These are phyloP conservation scores for Lycaena phlaeas DNA, from an alignment of 2,888 invertebrate species.

Conservation along the genomic window DNA sequence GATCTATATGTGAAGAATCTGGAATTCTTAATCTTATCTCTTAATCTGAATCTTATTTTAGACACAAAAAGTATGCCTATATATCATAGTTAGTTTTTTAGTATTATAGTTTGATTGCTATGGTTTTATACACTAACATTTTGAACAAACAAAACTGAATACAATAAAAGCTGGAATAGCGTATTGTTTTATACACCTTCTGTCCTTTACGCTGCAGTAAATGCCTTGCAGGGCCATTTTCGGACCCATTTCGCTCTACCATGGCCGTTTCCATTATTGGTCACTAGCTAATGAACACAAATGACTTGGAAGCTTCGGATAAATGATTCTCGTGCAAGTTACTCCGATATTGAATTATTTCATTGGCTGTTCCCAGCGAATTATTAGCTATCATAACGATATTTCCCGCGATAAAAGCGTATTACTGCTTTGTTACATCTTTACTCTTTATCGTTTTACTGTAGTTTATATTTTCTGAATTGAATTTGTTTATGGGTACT, in stretches of 20 bases:
- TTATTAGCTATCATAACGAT: constrained; percentile 9
- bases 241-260: constrained; percentile 39
- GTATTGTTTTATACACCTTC: constrained; percentile 12
- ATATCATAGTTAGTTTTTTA: too few species aligned
- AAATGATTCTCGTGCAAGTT: constrained; percentile 26
- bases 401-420: constrained; percentile 5
- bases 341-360: constrained; percentile 18
- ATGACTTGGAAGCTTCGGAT: constrained; percentile 38
- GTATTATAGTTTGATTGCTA: too few species aligned
- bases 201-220: constrained; percentile 33
- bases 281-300: constrained; percentile 60
- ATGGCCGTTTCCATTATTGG: constrained; percentile 52
- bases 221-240: constrained; percentile 40
- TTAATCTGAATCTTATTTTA: too few species aligned
- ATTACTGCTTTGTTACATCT: constrained; percentile 3
- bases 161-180: constrained; percentile 1
- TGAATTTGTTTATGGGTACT: too few species aligned
- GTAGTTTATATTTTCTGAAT: too few species aligned
- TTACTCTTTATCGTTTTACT: too few species aligned
- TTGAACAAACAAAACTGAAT: background rate
- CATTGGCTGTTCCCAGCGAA: constrained; percentile 6
- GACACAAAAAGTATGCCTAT: too few species aligned
- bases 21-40: too few species aligned
- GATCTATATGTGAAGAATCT: too few species aligned
- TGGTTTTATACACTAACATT: too few species aligned